Conservation (phyloP, 2,113 vertebrate species). For the Penelope pileata region DNA sequence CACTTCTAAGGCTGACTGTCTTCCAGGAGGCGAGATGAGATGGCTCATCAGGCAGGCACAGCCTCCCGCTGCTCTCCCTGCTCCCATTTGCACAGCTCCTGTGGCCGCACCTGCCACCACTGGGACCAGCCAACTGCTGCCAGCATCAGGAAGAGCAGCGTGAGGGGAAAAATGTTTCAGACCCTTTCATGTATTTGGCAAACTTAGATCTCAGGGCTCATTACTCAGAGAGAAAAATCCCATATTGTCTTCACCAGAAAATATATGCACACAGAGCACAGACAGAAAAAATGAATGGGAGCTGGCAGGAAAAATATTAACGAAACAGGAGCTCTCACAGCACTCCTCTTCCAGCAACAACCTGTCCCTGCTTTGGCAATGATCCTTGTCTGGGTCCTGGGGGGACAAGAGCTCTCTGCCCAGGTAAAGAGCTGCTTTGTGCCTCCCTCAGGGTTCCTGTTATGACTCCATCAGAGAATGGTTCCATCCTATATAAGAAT, state of each 20-base stretch:
- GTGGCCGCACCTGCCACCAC: neutral
- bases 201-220: neutral
- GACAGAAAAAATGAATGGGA: neutral
- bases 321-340: neutral
- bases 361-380: neutral
- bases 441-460: neutral
- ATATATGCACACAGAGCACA: neutral
- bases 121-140: neutral
- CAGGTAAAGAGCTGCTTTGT: neutral
- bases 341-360: neutral
- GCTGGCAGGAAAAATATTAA: neutral
- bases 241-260: neutral
- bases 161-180: neutral
- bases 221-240: neutral
- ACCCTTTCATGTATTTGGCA: neutral
- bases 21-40: accelerated
- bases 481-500: neutral
- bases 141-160: neutral
- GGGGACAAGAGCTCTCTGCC: neutral
- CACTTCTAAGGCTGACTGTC: neutral
- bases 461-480: neutral
- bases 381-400: accelerated
- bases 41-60: neutral
- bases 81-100: neutral
- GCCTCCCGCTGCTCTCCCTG: neutral